These are phyloP conservation scores for Papilio helenus DNA, from an alignment of 1,140 invertebrate species.

Conservation along the genomic window DNA sequence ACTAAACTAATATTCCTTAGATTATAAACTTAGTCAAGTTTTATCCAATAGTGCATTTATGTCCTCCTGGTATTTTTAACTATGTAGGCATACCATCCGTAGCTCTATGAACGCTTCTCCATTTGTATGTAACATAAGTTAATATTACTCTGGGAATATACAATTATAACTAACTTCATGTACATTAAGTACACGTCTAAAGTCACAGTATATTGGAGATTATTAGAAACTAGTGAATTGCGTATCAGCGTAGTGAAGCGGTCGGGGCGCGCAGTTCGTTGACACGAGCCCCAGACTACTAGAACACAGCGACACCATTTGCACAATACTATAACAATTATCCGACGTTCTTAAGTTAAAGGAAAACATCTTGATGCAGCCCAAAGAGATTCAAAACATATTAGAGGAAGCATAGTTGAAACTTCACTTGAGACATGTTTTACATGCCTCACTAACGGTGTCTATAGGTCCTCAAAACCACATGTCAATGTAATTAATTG, in stretches of 20 bases:
- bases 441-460: no score
- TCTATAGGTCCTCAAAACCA: no score
- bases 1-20: no score
- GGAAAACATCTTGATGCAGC: not conserved
- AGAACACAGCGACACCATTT: not conserved
- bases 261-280: conserved; percentile 31
- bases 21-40: no score
- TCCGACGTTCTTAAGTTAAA: not conserved
- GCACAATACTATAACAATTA: not conserved
- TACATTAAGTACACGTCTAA: not conserved
- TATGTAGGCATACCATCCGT: not conserved
- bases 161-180: not conserved
- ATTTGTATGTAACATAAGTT: not conserved
- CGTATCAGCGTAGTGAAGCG: conserved; percentile 23
- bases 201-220: conserved; percentile 15
- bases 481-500: no score
- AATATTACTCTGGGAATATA: not conserved
- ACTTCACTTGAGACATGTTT: no score
- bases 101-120: not conserved
- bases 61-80: not conserved
- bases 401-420: no score
- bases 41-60: not conserved
- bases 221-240: conserved; percentile 36
- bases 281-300: not conserved
- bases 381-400: no score